Conservation (phyloP, 1,140 invertebrate species). For the Drosophila bocqueti region DNA sequence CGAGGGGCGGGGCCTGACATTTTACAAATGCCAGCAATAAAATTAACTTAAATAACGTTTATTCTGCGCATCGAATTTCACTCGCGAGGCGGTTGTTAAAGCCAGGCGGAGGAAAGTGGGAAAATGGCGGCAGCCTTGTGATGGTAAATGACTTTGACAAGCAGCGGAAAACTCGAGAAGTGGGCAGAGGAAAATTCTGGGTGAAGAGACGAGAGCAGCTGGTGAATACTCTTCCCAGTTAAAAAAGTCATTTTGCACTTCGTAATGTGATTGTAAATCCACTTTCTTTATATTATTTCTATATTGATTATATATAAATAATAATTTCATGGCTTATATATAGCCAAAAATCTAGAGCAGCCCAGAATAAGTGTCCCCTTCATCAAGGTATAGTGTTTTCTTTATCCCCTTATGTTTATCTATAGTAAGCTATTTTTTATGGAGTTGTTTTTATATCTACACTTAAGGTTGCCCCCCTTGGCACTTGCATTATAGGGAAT, state of each 20-base stretch:
- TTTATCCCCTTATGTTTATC: not conserved
- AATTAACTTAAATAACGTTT: slow-evolving; percentile 71
- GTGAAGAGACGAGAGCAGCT: too few relatives aligned
- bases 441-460: slow-evolving; percentile 3
- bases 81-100: slow-evolving; percentile 10
- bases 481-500: slow-evolving; percentile 13
- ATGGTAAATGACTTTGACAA: slow-evolving; percentile 44
- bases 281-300: not conserved
- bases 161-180: slow-evolving; percentile 17
- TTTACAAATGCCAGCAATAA: slow-evolving; percentile 70
- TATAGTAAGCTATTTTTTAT: slow-evolving; percentile 12
- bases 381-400: not conserved
- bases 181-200: not conserved
- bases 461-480: not conserved
- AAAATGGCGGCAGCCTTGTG: slow-evolving; percentile 17
- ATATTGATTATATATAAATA: not conserved
- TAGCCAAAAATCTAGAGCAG: not conserved
- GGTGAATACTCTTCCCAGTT: slow-evolving; percentile 1
- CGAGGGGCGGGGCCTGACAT: slow-evolving; percentile 47
- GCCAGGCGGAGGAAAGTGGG: not conserved
- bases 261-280: not conserved
- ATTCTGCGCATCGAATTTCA: slow-evolving; percentile 59
- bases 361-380: too few relatives aligned
- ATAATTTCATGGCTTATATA: too few relatives aligned
- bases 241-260: not conserved